Percentiles rank a stretch among this genome's conserved stretches.
These are phyloP conservation scores for Seriola quinqueradiata DNA, from an alignment of 2,113 vertebrate genomes.

Conservation along the genomic window DNA sequence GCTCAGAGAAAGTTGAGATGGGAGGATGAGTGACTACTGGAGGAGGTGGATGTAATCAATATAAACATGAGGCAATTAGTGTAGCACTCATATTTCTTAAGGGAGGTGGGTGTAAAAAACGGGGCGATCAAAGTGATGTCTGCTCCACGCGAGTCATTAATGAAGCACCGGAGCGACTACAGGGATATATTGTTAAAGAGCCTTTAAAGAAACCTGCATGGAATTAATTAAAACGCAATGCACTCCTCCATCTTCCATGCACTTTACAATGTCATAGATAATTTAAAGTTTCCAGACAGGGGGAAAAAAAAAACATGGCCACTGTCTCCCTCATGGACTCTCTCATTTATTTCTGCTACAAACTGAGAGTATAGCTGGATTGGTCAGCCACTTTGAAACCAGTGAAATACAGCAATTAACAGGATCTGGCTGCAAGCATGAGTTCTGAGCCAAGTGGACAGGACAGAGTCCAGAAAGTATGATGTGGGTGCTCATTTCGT, in stretches of 20 bases:
- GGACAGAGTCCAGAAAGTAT: slow-evolving; percentile 35
- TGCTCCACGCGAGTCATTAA: slow-evolving; percentile 56
- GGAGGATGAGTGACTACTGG: slow-evolving; percentile 52
- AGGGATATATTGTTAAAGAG: slow-evolving; percentile 47
- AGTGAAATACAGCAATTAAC: slow-evolving; percentile 56
- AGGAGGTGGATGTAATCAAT: slow-evolving; percentile 67
- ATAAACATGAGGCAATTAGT: slow-evolving; percentile 78
- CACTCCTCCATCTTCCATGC: slow-evolving; percentile 33
- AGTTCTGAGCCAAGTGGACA: slow-evolving; percentile 17
- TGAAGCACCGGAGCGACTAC: slow-evolving; percentile 40
- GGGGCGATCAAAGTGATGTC: slow-evolving; percentile 61
- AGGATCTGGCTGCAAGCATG: slow-evolving; percentile 17
- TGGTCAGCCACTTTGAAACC: slow-evolving; percentile 24
- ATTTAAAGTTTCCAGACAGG: slow-evolving; percentile 33
- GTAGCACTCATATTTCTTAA: slow-evolving; percentile 69
- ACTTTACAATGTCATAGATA: slow-evolving; percentile 8
- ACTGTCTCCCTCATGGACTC: slow-evolving; percentile 11
- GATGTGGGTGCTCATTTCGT: slow-evolving; percentile 6
- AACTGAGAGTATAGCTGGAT: slow-evolving; percentile 22
- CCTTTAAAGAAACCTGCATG: slow-evolving; percentile 46
- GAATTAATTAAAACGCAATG: slow-evolving; percentile 54
- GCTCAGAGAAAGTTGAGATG: slow-evolving; percentile 39
- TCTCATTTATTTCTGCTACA: slow-evolving; percentile 31
- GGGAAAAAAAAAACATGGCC: slow-evolving; percentile 9
- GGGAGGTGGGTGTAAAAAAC: slow-evolving; percentile 64